These are phyloP conservation scores for Microcaecilia unicolor DNA, from an alignment of 2,797 vertebrate genomes.

Conservation along the genomic window DNA sequence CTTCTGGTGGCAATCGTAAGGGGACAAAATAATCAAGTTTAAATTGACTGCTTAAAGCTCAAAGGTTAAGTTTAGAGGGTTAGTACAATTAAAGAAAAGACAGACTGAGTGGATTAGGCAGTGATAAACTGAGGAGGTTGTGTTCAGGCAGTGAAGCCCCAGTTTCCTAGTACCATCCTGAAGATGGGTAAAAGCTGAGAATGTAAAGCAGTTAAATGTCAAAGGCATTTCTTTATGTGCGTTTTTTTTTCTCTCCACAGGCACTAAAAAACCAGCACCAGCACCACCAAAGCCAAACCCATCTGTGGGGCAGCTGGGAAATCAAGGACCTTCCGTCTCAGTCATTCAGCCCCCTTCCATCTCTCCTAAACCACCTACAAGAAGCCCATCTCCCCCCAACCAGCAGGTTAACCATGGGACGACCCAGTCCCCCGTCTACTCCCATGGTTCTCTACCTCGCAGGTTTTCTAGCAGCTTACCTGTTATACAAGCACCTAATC, in stretches of 20 bases:
- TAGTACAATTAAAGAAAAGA: too few relatives aligned
- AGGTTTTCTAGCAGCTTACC: slow-evolving; percentile 76
- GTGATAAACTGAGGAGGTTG: too few relatives aligned
- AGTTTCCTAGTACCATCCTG: too few relatives aligned
- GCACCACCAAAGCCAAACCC: slow-evolving; percentile 92
- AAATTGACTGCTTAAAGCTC: too few relatives aligned
- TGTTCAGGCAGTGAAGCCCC: too few relatives aligned
- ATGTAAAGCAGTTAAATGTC: too few relatives aligned
- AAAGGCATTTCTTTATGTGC: not conserved
- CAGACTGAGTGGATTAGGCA: too few relatives aligned
- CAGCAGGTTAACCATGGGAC: slow-evolving; percentile 44
- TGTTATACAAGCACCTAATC: slow-evolving; percentile 81
- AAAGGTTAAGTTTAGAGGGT: too few relatives aligned
- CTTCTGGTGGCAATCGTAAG: too few relatives aligned
- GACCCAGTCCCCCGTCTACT: slow-evolving; percentile 17
- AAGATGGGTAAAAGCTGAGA: too few relatives aligned
- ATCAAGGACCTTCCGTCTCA: slow-evolving; percentile 43
- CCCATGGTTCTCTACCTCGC: slow-evolving; percentile 58
- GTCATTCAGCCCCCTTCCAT: slow-evolving; percentile 60
- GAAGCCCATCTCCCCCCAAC: slow-evolving; percentile 62
- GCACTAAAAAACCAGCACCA: slow-evolving; percentile 88
- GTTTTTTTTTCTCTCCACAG: slow-evolving; percentile 45
- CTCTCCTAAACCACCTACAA: slow-evolving; percentile 56
- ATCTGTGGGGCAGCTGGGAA: slow-evolving; percentile 66
- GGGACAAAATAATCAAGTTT: too few relatives aligned